phyloP scores from a whole-genome alignment of 1,140 invertebrate species.

The Zaprionus gabonicus region DNA sequence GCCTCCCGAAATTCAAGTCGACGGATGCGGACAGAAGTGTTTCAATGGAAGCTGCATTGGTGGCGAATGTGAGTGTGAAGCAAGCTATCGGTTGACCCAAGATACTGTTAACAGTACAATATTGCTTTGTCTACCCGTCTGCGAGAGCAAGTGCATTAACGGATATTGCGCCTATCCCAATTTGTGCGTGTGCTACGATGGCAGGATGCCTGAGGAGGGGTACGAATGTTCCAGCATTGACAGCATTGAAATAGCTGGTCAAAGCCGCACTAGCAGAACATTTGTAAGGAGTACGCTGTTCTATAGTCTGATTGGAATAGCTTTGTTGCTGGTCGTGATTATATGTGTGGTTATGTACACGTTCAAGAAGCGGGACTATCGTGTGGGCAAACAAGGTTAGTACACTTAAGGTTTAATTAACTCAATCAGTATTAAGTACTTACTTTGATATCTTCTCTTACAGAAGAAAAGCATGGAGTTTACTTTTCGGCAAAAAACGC shows the following conservation, averaged over 20 bases:
- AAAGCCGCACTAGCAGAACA: not conserved
- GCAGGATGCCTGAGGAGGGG: slow-evolving; percentile 18
- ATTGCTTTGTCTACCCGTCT: slow-evolving; percentile 49
- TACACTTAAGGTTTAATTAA: not conserved
- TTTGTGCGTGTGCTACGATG: slow-evolving; percentile 48
- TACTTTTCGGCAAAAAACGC: slow-evolving; percentile 50
- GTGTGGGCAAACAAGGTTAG: slow-evolving; percentile 57
- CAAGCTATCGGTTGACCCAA: slow-evolving; percentile 32
- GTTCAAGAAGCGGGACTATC: slow-evolving; percentile 39
- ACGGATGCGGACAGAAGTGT: slow-evolving; percentile 28
- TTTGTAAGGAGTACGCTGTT: slow-evolving; percentile 23
- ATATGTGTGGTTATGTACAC: slow-evolving; percentile 45
- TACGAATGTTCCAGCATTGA: slow-evolving; percentile 15
- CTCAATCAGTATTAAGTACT: not conserved
- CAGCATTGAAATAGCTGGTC: not conserved
- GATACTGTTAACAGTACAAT: not conserved
- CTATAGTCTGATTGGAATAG: slow-evolving; percentile 12
- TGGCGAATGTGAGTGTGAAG: slow-evolving; percentile 40
- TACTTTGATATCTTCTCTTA: not conserved
- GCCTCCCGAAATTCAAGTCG: not conserved
- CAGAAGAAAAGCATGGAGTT: slow-evolving; percentile 58
- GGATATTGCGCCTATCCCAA: slow-evolving; percentile 51
- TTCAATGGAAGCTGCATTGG: slow-evolving; percentile 54
- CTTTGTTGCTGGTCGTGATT: slow-evolving; percentile 30
- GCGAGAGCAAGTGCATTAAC: slow-evolving; percentile 44